Evolutionary conservation across 1,140 invertebrate species (phyloP), one percentile per base, ranked within the genome.

Genomic region (Thrips palmi): DNA sequence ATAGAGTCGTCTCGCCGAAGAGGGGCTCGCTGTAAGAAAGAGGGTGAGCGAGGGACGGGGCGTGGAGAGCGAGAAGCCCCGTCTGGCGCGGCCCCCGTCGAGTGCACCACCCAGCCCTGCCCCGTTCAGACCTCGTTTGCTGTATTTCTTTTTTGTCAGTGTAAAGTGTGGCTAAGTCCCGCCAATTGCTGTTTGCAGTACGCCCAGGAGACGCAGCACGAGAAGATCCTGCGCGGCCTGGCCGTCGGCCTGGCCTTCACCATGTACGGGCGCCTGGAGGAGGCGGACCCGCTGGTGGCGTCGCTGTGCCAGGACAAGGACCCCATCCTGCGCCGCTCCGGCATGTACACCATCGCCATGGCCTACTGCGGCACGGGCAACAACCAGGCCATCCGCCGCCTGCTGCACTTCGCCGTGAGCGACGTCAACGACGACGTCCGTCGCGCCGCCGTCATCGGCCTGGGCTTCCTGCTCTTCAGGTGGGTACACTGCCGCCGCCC

Each of bases 381-480:
- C 51, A 97, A 97, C 57, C 76, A 84, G 53, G 94, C 96, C 0
- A 94, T 98, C 47, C 68, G 89, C 8, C 83, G 81, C 46, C 65
- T 99, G 3, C 71, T 99, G 1, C 91, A 97, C 53, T 87, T 97
- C 45, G 93, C 94, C 31, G 94, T 89, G 48, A 93, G 88, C 49
- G 96, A 99, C 65, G 93, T 97, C 0, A 97, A 97, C 54, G 91
- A 97, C 56, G 96, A 98, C 62, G 94, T 99, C 3, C 74, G 96
- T 41, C 71, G 96, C 33, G 91, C 93, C 36, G 93, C 96, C 21
- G 93, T 97, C 2, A 97, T 91, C 18, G 87, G 89, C 19, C 67
- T 99, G 35, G 96, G 96, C 47, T 99, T 98, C 54, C 68, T 99
- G 12, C 63, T 97, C 25, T 94, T 93, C 66, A 73, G 77, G 71